Conservation (phyloP, 2,797 vertebrate species). For the Sebastiscus tertius region DNA sequence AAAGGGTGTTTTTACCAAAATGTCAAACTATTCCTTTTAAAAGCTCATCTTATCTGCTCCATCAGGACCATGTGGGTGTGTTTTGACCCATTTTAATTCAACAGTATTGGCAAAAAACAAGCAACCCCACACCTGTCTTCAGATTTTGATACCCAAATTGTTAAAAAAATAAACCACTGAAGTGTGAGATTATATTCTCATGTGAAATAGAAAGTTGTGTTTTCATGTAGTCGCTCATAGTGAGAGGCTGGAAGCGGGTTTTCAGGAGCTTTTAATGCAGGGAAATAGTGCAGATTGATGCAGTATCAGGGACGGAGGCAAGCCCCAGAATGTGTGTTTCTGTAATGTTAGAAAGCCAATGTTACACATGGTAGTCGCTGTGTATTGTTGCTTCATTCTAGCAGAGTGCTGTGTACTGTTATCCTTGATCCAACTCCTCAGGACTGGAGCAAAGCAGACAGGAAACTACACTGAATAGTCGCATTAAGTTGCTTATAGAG, state of each 20-base stretch:
- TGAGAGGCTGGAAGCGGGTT: background rate
- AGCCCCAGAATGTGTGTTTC: conserved; percentile 31
- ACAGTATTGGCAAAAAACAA: background rate
- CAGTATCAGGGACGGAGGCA: conserved; percentile 8
- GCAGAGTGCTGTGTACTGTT: conserved; percentile 20
- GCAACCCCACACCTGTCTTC: background rate
- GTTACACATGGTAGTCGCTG: conserved; percentile 26
- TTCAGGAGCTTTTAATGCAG: conserved; percentile 13
- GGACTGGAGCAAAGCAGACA: background rate
- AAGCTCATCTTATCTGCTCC: background rate
- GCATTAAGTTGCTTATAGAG: conserved; percentile 21
- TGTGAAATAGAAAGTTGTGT: background rate
- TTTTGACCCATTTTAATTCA: background rate
- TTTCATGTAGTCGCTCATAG: background rate
- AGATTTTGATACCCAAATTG: background rate
- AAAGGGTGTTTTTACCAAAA: background rate
- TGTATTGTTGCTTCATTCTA: conserved; percentile 27
- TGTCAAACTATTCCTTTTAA: background rate
- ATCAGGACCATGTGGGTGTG: background rate
- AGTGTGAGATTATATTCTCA: background rate
- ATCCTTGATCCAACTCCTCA: conserved; percentile 18
- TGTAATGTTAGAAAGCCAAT: conserved; percentile 25
- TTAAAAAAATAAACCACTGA: background rate
- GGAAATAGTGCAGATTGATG: conserved; percentile 3
- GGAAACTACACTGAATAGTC: background rate